Percentiles rank a stretch among this genome's conserved stretches.
Conservation (phyloP, 2,797 vertebrate species). For the Lithobates pipiens region DNA sequence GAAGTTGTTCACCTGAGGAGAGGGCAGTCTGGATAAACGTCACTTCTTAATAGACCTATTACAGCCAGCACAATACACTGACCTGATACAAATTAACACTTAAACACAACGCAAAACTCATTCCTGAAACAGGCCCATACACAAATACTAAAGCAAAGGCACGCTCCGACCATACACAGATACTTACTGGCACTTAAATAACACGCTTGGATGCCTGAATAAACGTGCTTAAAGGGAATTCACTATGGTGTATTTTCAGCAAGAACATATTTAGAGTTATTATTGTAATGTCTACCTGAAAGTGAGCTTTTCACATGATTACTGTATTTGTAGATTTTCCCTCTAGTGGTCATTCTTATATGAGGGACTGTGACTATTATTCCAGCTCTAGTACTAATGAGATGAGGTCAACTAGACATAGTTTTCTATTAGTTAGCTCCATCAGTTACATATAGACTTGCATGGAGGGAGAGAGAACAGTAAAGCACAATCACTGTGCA, state of each 20-base stretch:
- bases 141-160: not conserved
- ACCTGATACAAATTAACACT: constrained; percentile 20
- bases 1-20: constrained; percentile 56
- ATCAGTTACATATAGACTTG: not conserved
- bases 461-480: too few species aligned
- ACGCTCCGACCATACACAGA: not conserved
- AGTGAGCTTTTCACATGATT: not conserved
- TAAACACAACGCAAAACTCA: not conserved
- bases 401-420: too few species aligned
- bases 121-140: not conserved
- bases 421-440: too few species aligned
- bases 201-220: not conserved
- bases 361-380: not conserved
- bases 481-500: too few species aligned
- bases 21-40: constrained; percentile 18
- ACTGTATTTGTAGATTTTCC: not conserved
- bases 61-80: constrained; percentile 13
- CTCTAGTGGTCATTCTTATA: too few species aligned
- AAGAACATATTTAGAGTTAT: not conserved
- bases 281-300: not conserved
- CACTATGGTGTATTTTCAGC: too few species aligned
- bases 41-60: constrained; percentile 20
- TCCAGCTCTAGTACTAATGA: too few species aligned
- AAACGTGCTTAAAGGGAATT: not conserved
- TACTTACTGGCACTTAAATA: not conserved